These are phyloP conservation scores for Pangasius mekongensis DNA, from an alignment of 2,797 vertebrate genomes.

Conservation along the genomic window DNA sequence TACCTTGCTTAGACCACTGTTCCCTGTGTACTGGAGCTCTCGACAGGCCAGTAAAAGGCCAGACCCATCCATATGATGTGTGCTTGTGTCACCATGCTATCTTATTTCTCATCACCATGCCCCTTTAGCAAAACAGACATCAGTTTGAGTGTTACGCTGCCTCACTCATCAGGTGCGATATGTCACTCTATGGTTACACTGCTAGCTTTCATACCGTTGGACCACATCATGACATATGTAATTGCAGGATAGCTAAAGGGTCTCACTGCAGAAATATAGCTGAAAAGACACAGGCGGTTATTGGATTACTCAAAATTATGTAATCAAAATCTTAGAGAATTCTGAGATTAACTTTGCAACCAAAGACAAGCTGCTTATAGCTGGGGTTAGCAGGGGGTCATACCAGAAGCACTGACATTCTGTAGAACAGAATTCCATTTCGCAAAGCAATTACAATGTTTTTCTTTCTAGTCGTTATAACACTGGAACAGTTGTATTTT, in stretches of 20 bases:
- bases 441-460: conserved; percentile 23
- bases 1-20: conserved; percentile 1
- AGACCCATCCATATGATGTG: conserved; percentile 23
- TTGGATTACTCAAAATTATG: conserved; percentile 4
- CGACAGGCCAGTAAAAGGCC: conserved; percentile 46
- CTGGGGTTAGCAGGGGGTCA: conserved; percentile 12
- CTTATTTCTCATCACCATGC: conserved; percentile 62
- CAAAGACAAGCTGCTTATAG: conserved; percentile 39
- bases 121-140: conserved; percentile 39
- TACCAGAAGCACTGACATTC: conserved; percentile 31
- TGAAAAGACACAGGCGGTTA: not conserved
- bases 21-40: conserved; percentile 21
- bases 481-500: conserved; percentile 45
- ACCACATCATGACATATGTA: conserved; percentile 13
- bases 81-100: conserved; percentile 53
- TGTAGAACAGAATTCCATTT: conserved; percentile 36
- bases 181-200: conserved; percentile 5
- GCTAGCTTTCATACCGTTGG: conserved; percentile 65
- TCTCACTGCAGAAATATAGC: not conserved
- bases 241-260: conserved; percentile 59
- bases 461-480: conserved; percentile 10
- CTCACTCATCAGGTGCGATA: not conserved
- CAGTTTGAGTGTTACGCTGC: not conserved
- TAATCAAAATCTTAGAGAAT: conserved; percentile 26
- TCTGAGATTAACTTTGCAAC: conserved; percentile 24